A percentile compares a stretch with the other conserved stretches of the same genome.
Conservation (phyloP, 2,113 vertebrate genomes). For the Piaya cayana region DNA sequence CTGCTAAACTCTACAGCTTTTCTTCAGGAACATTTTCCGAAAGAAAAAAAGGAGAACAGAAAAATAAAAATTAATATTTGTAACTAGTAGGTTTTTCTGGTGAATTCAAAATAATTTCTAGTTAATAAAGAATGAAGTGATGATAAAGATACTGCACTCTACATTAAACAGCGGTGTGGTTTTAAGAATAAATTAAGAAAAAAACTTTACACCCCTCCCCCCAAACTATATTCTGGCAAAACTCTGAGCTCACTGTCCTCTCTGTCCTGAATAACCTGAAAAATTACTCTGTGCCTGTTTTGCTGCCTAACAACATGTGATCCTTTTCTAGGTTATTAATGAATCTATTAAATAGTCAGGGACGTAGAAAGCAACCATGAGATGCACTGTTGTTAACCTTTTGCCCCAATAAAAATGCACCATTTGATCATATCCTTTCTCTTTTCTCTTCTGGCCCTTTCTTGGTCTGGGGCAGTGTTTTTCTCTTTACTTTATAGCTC, state of each 20-base stretch:
- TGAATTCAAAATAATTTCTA: neutral
- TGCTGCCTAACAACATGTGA: neutral
- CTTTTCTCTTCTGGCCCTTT: neutral
- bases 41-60: neutral
- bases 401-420: neutral
- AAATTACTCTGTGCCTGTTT: neutral
- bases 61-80: neutral
- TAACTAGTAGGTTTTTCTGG: neutral
- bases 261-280: neutral
- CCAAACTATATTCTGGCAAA: neutral
- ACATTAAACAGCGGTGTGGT: neutral
- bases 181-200: neutral
- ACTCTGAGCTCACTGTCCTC: neutral
- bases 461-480: neutral
- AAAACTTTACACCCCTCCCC: too few relatives aligned
- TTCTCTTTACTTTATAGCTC: neutral
- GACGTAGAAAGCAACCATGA: neutral
- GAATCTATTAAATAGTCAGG: slow-evolving; percentile 41
- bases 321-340: slow-evolving; percentile 45
- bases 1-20: neutral
- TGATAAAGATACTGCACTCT: neutral
- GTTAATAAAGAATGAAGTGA: neutral
- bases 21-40: neutral
- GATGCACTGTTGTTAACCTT: slow-evolving; percentile 23
- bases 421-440: neutral